phyloP scores from a whole-genome alignment of 37 sponge, comb jelly and placozoan species.

The Cladorhizidae sp. region DNA sequence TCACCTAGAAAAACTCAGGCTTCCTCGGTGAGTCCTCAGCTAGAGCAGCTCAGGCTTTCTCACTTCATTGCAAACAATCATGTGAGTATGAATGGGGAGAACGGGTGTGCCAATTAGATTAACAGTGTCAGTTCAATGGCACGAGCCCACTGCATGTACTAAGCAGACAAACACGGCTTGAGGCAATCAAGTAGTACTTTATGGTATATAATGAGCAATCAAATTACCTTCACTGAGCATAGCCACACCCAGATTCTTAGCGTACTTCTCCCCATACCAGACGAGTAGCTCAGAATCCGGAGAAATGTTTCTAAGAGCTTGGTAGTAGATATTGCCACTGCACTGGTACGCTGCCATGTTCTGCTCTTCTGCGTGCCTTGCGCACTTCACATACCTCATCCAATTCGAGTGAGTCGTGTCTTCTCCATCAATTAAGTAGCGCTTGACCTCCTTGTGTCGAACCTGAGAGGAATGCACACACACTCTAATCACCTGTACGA shows the following conservation, averaged over 20 bases:
- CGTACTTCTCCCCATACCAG: constrained; percentile 87
- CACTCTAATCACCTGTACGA: no score
- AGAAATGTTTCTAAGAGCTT: constrained; percentile 62
- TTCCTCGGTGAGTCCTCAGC: no score
- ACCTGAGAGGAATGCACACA: constrained; percentile 25
- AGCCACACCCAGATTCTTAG: constrained; percentile 61
- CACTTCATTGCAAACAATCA: no score
- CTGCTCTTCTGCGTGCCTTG: constrained; percentile 86
- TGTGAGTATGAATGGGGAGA: no score
- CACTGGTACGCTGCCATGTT: constrained; percentile 94
- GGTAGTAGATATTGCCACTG: constrained; percentile 78
- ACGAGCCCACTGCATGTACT: no score
- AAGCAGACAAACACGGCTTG: no score
- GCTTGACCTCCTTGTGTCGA: constrained; percentile 14
- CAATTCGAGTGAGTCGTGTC: constrained; percentile 70
- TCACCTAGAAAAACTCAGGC: no score
- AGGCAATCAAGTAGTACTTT: no score
- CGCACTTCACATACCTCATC: constrained; percentile 91
- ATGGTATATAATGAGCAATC: no score
- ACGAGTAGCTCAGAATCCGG: constrained; percentile 71
- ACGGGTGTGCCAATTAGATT: no score
- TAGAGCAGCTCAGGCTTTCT: no score
- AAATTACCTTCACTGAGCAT: background rate
- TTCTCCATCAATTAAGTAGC: constrained; percentile 72
- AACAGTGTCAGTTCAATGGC: no score